Evolutionary conservation across 1,140 invertebrate species (phyloP), one percentile per base, ranked within the genome.

Genomic region (Heliconius himera): DNA sequence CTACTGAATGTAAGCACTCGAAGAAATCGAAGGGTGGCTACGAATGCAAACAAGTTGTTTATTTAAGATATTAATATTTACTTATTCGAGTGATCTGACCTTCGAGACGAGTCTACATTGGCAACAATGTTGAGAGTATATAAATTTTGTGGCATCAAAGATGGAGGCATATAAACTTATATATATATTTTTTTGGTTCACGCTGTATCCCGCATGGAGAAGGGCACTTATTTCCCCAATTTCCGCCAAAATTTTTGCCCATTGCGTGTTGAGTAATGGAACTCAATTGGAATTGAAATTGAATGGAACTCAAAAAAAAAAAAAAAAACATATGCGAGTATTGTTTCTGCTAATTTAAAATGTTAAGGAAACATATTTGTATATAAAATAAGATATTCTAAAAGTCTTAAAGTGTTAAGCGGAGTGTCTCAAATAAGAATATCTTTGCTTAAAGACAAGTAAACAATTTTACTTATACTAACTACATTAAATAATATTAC

Each of bases 31-130:
- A 77, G 74, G 79, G 70, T 74, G 74, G 76, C 75, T 81, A 80
- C 46, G 38, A 56, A 54, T 71, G 79, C 79, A 88, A 87, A 88
- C 85, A 85, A 87, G 80, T 76, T 89, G 83, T 89, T 88, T 81
- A 77, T 82, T 84, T 84, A 77, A 85, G 83, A 83, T 89, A 87
- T 87, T 84, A 82, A 75, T 89, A 81, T 90, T 91, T 91, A 80
- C 83, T 71, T 76, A 81, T 77, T 82, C 54, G 81, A 89, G 89
- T 88, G 84, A 81, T 79, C 74, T 76, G 81, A 82, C 88, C 88
- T 90, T 91, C 84, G 73, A 77, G 79, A 78, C 56, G 77, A 66
- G 74, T 73, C 73, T 76, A 70, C 56, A 81, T 70, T 75, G 73
- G 73, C 70, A 81, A 77, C 70, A 29, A 66, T 29, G 60, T 66